phyloP scores from a whole-genome alignment of 2,888 invertebrate species.

The Polyommatus icarus region DNA sequence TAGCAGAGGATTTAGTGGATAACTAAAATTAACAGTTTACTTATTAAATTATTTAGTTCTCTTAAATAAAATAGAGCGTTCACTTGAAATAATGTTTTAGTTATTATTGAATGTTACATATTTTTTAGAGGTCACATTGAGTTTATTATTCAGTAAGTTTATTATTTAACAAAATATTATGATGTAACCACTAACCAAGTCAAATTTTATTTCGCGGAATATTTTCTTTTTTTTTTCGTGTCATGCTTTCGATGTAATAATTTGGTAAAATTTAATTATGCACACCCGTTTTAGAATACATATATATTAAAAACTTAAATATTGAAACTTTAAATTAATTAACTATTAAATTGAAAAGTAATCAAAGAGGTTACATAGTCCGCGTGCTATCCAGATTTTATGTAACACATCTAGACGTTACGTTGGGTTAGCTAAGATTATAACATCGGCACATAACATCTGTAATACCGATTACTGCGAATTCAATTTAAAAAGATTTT shows the following conservation, averaged over 20 bases:
- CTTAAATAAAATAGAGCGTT: not conserved
- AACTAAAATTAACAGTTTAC: not conserved
- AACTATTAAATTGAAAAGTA: slow-evolving; percentile 1
- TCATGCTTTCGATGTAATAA: not conserved
- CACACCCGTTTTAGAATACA: not conserved
- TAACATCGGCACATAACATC: slow-evolving; percentile 50
- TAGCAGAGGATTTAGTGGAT: not conserved
- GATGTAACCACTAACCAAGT: not conserved
- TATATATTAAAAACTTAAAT: not conserved
- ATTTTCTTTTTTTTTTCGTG: not conserved
- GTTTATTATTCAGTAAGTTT: not conserved
- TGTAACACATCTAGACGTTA: slow-evolving; percentile 51
- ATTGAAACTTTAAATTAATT: not conserved
- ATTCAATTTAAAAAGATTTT: not conserved
- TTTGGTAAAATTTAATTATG: not conserved
- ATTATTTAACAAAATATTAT: not conserved
- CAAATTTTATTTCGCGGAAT: not conserved
- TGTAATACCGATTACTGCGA: slow-evolving; percentile 19
- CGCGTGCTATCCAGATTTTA: slow-evolving; percentile 43
- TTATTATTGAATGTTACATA: not conserved
- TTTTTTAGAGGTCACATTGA: not conserved
- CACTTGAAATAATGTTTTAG: not conserved
- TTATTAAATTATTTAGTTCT: not conserved
- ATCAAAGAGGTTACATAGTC: slow-evolving; percentile 30
- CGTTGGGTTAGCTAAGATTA: slow-evolving; percentile 63